phyloP scores from a whole-genome alignment of 2,888 invertebrate genomes.

The Zygogramma bicolorata region DNA sequence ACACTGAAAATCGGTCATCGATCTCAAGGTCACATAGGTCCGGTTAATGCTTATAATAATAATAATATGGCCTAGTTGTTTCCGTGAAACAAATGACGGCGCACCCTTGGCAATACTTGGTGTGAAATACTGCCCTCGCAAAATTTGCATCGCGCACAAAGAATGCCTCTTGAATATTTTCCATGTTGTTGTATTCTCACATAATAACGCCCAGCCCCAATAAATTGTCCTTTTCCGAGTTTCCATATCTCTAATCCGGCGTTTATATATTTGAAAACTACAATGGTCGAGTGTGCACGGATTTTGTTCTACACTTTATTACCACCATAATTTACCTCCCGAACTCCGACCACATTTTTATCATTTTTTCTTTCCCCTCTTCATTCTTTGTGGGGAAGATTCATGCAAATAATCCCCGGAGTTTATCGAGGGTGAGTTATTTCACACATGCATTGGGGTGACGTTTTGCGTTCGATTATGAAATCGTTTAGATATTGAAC shows the following conservation, averaged over 20 bases:
- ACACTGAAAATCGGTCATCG: too few species aligned
- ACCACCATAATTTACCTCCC: slow-evolving; percentile 46
- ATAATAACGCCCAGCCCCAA: slow-evolving; percentile 17
- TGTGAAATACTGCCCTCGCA: background rate
- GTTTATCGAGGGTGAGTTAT: background rate
- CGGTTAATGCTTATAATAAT: too few species aligned
- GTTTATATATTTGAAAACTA: slow-evolving; percentile 27
- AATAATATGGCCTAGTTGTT: too few species aligned
- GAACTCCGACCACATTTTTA: slow-evolving; percentile 47
- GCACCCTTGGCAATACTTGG: background rate
- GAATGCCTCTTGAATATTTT: slow-evolving; percentile 23
- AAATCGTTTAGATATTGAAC: too few species aligned
- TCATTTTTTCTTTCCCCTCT: slow-evolving; percentile 43
- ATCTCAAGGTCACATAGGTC: too few species aligned
- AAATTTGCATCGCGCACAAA: slow-evolving; percentile 26
- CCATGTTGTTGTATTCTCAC: slow-evolving; percentile 29
- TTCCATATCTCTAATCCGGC: slow-evolving; percentile 23
- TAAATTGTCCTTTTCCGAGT: slow-evolving; percentile 19
- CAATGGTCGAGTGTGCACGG: slow-evolving; percentile 34
- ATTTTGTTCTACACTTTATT: slow-evolving; percentile 44
- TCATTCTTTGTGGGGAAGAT: slow-evolving; percentile 34
- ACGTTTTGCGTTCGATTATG: background rate
- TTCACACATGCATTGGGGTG: background rate
- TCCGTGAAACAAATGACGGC: background rate
- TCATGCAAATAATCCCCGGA: slow-evolving; percentile 4